These are phyloP conservation scores for Poeciliopsis prolifica DNA, from an alignment of 2,113 vertebrate genomes.

Conservation along the genomic window DNA sequence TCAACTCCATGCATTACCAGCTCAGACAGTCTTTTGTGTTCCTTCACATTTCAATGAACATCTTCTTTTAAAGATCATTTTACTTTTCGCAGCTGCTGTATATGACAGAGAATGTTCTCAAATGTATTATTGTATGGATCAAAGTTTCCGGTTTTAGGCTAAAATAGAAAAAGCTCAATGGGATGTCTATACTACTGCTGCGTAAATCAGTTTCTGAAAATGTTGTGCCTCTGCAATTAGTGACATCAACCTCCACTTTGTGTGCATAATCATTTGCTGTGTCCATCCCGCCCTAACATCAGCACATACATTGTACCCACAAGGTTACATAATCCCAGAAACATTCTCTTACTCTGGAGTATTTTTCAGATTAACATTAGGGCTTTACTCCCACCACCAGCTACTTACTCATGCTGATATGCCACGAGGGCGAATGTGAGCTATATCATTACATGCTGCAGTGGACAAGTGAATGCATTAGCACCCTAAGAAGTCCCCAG, in stretches of 20 bases:
- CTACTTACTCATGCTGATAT: slow-evolving; percentile 36
- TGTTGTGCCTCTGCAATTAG: not conserved
- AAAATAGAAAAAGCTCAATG: not conserved
- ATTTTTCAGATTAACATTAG: slow-evolving; percentile 31
- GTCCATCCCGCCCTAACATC: slow-evolving; percentile 11
- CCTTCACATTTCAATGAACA: slow-evolving; percentile 7
- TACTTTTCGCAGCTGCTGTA: not conserved
- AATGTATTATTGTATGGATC: not conserved
- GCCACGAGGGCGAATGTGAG: slow-evolving; percentile 43
- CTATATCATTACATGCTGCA: slow-evolving; percentile 61
- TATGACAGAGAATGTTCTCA: not conserved
- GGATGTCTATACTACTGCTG: not conserved
- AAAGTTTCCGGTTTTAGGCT: not conserved
- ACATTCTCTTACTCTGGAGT: slow-evolving; percentile 25
- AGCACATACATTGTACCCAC: slow-evolving; percentile 26
- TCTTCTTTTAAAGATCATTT: slow-evolving; percentile 5
- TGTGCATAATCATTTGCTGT: slow-evolving; percentile 4
- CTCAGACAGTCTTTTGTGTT: not conserved
- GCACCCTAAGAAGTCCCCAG: slow-evolving; percentile 54
- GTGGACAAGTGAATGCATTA: slow-evolving; percentile 63
- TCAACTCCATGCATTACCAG: slow-evolving; percentile 53
- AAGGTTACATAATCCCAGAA: slow-evolving; percentile 23
- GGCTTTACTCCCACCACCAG: slow-evolving; percentile 38
- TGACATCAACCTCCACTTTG: slow-evolving; percentile 3
- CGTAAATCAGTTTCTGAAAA: not conserved